Evolutionary conservation across 92 coral and sea anemone species (phyloP).

Genomic region (Nematostella vectensis): DNA sequence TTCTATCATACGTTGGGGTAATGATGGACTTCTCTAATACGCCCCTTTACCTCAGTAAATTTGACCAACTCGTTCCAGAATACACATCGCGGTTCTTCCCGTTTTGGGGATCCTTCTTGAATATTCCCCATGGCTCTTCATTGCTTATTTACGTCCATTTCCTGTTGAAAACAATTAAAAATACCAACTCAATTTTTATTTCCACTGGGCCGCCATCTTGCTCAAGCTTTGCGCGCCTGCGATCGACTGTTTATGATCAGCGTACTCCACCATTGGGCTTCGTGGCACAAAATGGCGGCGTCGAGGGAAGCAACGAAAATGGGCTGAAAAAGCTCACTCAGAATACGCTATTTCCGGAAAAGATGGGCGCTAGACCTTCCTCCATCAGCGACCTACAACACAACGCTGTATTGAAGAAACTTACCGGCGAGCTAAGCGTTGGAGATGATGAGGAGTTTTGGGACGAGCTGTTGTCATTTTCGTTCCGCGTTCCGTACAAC

Average conservation of each 20-base stretch:
- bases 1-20: no score
- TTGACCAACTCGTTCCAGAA: no score
- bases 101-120: no score
- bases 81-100: no score
- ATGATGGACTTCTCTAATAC: no score
- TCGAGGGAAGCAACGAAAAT: slow-evolving; percentile 3
- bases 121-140: no score
- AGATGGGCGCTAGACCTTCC: slow-evolving; percentile 96
- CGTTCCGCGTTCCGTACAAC: slow-evolving; percentile 86
- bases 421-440: slow-evolving; percentile 67
- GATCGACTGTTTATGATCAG: neutral
- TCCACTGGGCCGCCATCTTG: neutral
- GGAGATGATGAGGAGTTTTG: slow-evolving; percentile 77
- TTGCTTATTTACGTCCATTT: no score
- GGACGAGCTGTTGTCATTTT: slow-evolving; percentile 84
- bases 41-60: no score
- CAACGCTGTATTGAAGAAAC: slow-evolving; percentile 76
- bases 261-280: slow-evolving; percentile 1
- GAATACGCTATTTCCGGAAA: slow-evolving; percentile 1
- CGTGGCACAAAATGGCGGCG: slow-evolving; percentile 44
- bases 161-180: no score
- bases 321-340: slow-evolving; percentile 2
- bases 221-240: neutral
- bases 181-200: neutral
- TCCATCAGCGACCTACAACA: slow-evolving; percentile 92